phyloP scores from a whole-genome alignment of 2,888 invertebrate species.

The Heliothis peltigera region DNA sequence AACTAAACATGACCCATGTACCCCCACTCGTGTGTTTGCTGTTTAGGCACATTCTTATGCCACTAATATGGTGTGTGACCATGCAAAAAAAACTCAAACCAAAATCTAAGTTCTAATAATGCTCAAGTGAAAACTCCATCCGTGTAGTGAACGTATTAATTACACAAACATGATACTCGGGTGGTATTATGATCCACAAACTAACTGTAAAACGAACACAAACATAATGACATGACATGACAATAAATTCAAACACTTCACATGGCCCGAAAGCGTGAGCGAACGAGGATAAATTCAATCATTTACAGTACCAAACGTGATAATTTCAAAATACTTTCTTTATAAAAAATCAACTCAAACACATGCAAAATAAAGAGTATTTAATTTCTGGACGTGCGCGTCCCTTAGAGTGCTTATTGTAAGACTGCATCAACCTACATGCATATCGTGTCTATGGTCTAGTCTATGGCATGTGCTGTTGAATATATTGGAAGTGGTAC shows the following conservation, averaged over 20 bases:
- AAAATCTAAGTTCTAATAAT: slow-evolving; percentile 55
- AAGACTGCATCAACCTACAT: slow-evolving; percentile 63
- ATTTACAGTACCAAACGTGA: slow-evolving; percentile 58
- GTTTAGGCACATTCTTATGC: slow-evolving; percentile 36
- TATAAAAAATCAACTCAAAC: slow-evolving; percentile 67
- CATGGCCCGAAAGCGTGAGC: slow-evolving; percentile 74
- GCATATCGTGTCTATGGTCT: slow-evolving; percentile 60
- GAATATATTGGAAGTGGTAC: slow-evolving; percentile 47
- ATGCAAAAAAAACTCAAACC: slow-evolving; percentile 67
- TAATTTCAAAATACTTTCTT: slow-evolving; percentile 53
- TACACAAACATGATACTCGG: slow-evolving; percentile 53
- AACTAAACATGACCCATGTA: slow-evolving; percentile 18
- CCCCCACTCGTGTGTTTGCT: slow-evolving; percentile 37
- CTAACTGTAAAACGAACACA: slow-evolving; percentile 73
- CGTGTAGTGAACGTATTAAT: slow-evolving; percentile 58
- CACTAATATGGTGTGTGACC: slow-evolving; percentile 60
- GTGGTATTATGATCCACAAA: slow-evolving; percentile 70
- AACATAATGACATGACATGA: slow-evolving; percentile 64
- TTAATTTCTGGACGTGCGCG: slow-evolving; percentile 68
- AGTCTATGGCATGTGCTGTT: slow-evolving; percentile 66
- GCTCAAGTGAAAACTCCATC: slow-evolving; percentile 45
- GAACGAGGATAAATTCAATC: slow-evolving; percentile 69
- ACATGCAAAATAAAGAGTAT: slow-evolving; percentile 76
- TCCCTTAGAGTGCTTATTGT: slow-evolving; percentile 60
- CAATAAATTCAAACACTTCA: slow-evolving; percentile 72